Evolutionary conservation across 2,888 invertebrate species (phyloP).

Genomic region (Lepidocyrtoides sp.): DNA sequence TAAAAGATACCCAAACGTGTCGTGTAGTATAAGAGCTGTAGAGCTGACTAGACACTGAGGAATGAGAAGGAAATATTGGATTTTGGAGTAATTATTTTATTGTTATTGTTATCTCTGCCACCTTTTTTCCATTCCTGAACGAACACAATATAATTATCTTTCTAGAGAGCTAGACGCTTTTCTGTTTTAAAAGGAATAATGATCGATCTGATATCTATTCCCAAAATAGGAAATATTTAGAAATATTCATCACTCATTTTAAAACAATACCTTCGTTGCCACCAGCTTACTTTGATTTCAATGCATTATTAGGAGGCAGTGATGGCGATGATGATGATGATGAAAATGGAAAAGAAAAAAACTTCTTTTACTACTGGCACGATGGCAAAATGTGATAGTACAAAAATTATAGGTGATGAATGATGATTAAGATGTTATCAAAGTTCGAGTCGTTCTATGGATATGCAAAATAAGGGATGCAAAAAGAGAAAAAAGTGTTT

Average conservation of each 20-base stretch:
- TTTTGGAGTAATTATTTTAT: conserved; percentile 45
- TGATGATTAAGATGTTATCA: background rate
- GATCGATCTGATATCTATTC: conserved; percentile 57
- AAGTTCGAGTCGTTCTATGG: too few relatives aligned
- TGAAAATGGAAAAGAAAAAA: background rate
- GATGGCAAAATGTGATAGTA: background rate
- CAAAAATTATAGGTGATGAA: background rate
- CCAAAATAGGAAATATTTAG: conserved; percentile 57
- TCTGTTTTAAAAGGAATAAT: conserved; percentile 44
- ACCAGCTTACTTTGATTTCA: conserved; percentile 7
- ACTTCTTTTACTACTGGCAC: background rate
- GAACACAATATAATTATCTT: background rate
- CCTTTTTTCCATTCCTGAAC: background rate
- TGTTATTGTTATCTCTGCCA: conserved; percentile 23
- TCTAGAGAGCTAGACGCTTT: background rate
- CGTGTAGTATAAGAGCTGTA: background rate
- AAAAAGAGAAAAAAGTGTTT: too few relatives aligned
- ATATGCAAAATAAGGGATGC: too few relatives aligned
- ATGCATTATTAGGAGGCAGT: conserved; percentile 2
- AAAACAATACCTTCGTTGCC: background rate
- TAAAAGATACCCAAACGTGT: too few relatives aligned
- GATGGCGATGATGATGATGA: background rate
- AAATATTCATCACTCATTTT: conserved; percentile 46
- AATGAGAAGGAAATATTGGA: background rate
- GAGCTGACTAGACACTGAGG: background rate